Base-by-base conservation (phyloP, 2,888 invertebrate genomes). In the Lysandra bellargus region DNA sequence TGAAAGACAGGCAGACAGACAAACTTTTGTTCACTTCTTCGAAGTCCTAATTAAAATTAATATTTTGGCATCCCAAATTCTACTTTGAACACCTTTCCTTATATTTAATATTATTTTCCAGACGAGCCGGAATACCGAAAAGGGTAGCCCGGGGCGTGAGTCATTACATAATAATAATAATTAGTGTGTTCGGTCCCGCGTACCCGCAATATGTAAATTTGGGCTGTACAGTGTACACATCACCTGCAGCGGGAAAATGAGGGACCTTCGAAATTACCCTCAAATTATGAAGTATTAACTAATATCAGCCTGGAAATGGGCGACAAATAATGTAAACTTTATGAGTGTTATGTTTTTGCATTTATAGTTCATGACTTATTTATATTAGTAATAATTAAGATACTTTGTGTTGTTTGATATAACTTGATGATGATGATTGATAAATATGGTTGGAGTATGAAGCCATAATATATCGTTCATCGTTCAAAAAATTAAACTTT, bases 121-220 rank as follows among this genome's bases (percentile, higher is more conserved):
- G 69, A 69, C 4, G 5, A 0, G 1, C 7, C 33, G 4, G 37
- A 2, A 61, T 61, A 61, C 33, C 33, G 33, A 69, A 69, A 69
- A 69, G 69, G 69, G 33, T 69, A 69, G 69, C 23, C 64, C 30
- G 30, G 23, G 64, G 64, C 64, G 23, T 64, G 30, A 33, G 33
- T 69, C 69, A 17, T 69, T 69, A 69, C 69, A 17, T 69, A 69
- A 69, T 69, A 69, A 69, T 69, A 69, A 69, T 69, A 69, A 69
- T 69, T 69, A 69, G 69, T 17, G 33, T 69, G 33, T 69, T 33
- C 69, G 33, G 69, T 17, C 69, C 33, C 69, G 14, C 14, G 69
- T 69, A 69, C 33, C 69, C 69, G 4, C 69, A 69, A 69, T 69
- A 69, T 69, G 69, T 69, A 37, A 69, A 69, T 69, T 69, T 69